Conservation (phyloP, 2,888 invertebrate genomes). For the Caenorhabditis imperialis region DNA sequence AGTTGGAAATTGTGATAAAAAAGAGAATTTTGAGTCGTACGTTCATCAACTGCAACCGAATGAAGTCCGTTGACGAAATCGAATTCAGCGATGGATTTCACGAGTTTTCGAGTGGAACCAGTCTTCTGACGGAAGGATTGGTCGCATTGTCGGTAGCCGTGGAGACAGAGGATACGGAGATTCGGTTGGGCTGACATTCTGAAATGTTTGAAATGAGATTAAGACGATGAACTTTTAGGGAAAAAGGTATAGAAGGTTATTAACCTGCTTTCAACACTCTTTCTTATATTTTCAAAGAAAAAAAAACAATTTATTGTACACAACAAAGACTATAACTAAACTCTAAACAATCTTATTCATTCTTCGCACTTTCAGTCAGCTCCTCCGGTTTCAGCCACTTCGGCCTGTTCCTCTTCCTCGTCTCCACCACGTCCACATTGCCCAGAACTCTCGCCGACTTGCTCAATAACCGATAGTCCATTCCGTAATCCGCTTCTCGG, state of each 20-base stretch:
- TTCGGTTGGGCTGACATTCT: conserved; percentile 46
- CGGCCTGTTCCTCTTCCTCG: conserved; percentile 9
- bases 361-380: conserved; percentile 8
- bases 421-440: conserved; percentile 22
- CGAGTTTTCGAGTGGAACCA: conserved; percentile 69
- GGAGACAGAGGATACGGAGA: conserved; percentile 73
- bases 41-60: conserved; percentile 47
- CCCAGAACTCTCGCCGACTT: conserved; percentile 53
- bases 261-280: too few relatives aligned
- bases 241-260: background rate
- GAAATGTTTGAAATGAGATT: background rate
- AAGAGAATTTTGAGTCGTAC: conserved; percentile 18
- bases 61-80: conserved; percentile 61
- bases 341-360: background rate
- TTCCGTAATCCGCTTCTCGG: conserved; percentile 62
- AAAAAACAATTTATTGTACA: conserved; percentile 6
- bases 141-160: conserved; percentile 76
- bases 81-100: conserved; percentile 66
- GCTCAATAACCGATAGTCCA: conserved; percentile 57
- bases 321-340: conserved; percentile 4
- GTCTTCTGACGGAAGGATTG: conserved; percentile 74
- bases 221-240: background rate
- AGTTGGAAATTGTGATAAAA: too few relatives aligned
- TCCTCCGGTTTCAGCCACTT: conserved; percentile 4
- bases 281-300: background rate